A percentile compares a stretch with the other conserved stretches of the same genome.
Evolutionary conservation across 2,797 vertebrate genomes (phyloP).

Genomic region (Rhodeus uyekii): DNA sequence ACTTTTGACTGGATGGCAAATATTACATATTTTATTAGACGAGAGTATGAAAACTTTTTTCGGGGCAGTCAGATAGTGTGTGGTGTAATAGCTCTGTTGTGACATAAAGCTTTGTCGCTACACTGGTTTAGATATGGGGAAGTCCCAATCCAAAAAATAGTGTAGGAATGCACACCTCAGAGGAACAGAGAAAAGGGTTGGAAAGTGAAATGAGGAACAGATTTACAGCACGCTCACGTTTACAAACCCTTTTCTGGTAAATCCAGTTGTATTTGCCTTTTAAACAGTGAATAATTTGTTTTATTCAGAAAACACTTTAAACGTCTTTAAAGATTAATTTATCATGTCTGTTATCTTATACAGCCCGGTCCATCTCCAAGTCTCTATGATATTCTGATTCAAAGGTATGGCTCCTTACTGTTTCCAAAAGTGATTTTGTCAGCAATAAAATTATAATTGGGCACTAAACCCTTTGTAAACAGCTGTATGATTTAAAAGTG

Average conservation of each 20-base stretch:
- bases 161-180: conserved; percentile 27
- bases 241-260: neutral
- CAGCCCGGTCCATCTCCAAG: neutral
- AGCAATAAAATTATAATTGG: conserved; percentile 1
- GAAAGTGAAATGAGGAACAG: conserved; percentile 31
- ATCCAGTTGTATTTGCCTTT: neutral
- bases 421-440: neutral
- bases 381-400: neutral
- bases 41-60: too few relatives aligned
- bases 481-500: conserved; percentile 21
- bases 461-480: conserved; percentile 16
- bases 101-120: neutral
- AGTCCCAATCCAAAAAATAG: neutral
- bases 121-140: conserved; percentile 8
- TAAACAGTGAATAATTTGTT: neutral
- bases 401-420: neutral
- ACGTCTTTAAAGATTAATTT: neutral
- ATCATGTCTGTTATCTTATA: neutral
- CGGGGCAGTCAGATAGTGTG: neutral
- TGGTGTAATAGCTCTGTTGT: neutral
- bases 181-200: conserved; percentile 25
- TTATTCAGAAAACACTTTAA: neutral
- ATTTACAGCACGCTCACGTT: neutral
- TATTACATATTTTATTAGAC: neutral
- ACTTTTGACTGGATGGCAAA: neutral